Evolutionary conservation across 2,113 vertebrate genomes (phyloP).

Genomic region (Mormyrus lacerda): DNA sequence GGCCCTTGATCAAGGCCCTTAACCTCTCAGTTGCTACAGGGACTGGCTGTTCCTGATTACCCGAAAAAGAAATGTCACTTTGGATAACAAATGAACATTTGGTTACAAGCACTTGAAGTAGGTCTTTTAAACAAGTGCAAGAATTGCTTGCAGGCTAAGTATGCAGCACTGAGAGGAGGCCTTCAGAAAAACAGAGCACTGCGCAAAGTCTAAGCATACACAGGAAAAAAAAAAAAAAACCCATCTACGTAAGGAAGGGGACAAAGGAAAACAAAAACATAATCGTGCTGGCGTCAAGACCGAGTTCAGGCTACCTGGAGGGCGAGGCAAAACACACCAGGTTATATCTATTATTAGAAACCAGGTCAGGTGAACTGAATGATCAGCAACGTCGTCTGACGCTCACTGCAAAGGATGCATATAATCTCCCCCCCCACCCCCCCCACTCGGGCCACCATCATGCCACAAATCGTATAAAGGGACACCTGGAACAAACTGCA

Average conservation of each 20-base stretch:
- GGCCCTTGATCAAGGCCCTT: neutral
- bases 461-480: neutral
- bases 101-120: neutral
- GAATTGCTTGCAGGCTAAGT: neutral
- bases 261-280: neutral
- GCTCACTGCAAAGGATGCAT: neutral
- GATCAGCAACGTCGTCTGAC: neutral
- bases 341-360: neutral
- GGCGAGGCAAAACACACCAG: neutral
- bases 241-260: neutral
- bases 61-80: neutral
- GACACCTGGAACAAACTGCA: neutral
- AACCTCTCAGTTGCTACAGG: neutral
- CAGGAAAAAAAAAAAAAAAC: neutral
- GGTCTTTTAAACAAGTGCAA: neutral
- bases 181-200: neutral
- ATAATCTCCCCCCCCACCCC: neutral
- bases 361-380: neutral
- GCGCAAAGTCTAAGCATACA: neutral
- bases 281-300: neutral
- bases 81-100: neutral
- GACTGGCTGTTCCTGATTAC: neutral
- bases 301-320: neutral
- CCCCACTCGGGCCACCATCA: neutral
- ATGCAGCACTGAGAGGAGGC: neutral